These are phyloP conservation scores for Podargus strigoides DNA, from an alignment of 2,797 vertebrate species.

Conservation along the genomic window DNA sequence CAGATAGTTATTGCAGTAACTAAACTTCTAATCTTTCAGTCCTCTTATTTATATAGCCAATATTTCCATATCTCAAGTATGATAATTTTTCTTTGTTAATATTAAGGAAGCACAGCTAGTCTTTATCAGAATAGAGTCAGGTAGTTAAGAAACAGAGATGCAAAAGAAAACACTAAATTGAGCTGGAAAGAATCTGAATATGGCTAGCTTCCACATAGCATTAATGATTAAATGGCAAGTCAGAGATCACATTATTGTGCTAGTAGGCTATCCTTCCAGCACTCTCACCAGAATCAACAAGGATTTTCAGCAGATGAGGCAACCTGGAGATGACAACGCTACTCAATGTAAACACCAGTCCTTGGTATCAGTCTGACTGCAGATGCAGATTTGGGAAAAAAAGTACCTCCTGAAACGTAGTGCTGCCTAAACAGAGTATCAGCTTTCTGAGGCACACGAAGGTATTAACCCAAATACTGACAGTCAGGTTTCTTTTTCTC, in stretches of 20 bases:
- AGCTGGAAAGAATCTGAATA: background rate
- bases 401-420: background rate
- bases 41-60: background rate
- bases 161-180: background rate
- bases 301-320: background rate
- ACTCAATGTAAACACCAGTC: background rate
- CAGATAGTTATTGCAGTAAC: background rate
- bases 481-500: accelerated
- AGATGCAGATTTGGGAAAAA: background rate
- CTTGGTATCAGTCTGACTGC: background rate
- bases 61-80: background rate
- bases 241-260: background rate
- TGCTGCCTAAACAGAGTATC: background rate
- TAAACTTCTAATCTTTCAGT: background rate
- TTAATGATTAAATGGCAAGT: background rate
- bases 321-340: background rate
- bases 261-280: background rate
- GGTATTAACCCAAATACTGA: background rate
- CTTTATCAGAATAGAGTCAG: background rate
- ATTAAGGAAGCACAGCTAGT: background rate
- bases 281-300: background rate
- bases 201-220: background rate
- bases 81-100: background rate
- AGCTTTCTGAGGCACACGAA: background rate
- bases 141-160: background rate